Conservation (phyloP, 2,888 invertebrate species). For the Sinelater perroti region DNA sequence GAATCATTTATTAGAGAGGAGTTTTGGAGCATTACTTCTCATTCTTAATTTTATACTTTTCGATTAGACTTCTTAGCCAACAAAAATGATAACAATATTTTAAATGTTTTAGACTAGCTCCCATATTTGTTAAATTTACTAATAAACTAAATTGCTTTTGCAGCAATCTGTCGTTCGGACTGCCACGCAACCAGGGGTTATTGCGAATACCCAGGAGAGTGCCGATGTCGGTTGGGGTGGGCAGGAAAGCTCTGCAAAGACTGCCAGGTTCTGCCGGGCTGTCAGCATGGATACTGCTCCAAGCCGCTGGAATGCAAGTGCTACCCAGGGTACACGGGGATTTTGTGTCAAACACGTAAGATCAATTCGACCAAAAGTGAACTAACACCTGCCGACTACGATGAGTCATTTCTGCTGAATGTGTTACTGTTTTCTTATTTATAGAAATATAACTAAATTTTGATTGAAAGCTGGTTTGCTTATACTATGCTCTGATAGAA, state of each 20-base stretch:
- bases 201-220: slow-evolving; percentile 87
- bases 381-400: no score
- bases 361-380: slow-evolving; percentile 72
- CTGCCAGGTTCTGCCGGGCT: slow-evolving; percentile 89
- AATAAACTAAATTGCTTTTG: neutral
- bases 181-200: slow-evolving; percentile 87
- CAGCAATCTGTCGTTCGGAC: slow-evolving; percentile 85
- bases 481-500: no score
- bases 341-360: slow-evolving; percentile 88
- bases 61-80: no score
- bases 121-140: no score
- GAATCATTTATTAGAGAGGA: no score
- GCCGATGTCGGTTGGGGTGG: slow-evolving; percentile 92
- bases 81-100: neutral
- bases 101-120: neutral
- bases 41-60: neutral
- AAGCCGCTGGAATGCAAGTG: slow-evolving; percentile 93
- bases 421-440: no score
- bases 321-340: slow-evolving; percentile 88
- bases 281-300: slow-evolving; percentile 88
- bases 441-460: no score
- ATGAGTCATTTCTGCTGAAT: no score
- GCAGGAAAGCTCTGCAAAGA: slow-evolving; percentile 85
- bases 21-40: no score
- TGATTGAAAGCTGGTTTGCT: no score